phyloP scores from a whole-genome alignment of 2,797 vertebrate species.

The Stomatorhinus walkeri region DNA sequence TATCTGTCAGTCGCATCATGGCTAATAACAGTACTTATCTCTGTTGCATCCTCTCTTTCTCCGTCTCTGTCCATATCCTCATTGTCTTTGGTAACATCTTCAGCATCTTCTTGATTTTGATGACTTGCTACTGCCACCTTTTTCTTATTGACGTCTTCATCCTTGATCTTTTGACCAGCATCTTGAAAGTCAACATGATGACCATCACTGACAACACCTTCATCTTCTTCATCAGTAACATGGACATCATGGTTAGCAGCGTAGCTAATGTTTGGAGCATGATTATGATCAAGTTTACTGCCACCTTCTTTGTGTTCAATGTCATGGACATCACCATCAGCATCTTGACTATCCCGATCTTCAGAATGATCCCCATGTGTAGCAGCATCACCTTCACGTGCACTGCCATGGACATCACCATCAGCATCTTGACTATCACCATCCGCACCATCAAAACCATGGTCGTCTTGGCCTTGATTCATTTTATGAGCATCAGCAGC shows the following conservation, averaged over 20 bases:
- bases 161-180: background rate
- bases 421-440: background rate
- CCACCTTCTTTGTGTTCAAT: background rate
- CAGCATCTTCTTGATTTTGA: background rate
- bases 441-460: background rate
- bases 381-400: background rate
- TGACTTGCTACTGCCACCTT: background rate
- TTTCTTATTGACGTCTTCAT: background rate
- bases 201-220: constrained; percentile 22
- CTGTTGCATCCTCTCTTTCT: constrained; percentile 2
- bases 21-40: background rate
- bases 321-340: background rate
- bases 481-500: background rate
- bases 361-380: background rate
- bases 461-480: background rate
- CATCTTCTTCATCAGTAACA: constrained; percentile 6
- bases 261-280: background rate
- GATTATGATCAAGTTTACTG: background rate
- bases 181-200: constrained; percentile 15
- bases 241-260: background rate
- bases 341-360: background rate
- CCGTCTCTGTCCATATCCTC: constrained; percentile 20
- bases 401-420: background rate
- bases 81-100: background rate
- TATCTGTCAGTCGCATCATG: background rate